Conservation (phyloP, 2,888 invertebrate genomes). For the Troides helena region DNA sequence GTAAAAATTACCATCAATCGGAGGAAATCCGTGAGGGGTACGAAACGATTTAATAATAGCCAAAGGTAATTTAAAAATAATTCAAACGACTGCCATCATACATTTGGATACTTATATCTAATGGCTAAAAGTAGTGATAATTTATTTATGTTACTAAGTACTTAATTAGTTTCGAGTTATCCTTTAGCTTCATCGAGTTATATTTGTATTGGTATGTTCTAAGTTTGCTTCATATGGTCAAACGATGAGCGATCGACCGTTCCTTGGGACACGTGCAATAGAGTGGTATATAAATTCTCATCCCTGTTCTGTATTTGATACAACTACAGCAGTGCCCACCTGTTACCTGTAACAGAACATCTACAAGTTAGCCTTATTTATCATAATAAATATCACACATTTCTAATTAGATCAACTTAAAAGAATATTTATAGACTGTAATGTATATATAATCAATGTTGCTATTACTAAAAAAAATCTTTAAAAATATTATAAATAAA, state of each 20-base stretch:
- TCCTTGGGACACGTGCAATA: background rate
- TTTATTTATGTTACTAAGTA: slow-evolving; percentile 40
- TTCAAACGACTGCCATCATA: slow-evolving; percentile 7
- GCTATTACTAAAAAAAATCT: too few relatives aligned
- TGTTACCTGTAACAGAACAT: too few relatives aligned
- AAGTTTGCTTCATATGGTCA: slow-evolving; percentile 25
- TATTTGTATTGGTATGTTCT: slow-evolving; percentile 19
- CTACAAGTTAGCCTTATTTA: too few relatives aligned
- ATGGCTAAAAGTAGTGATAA: slow-evolving; percentile 32
- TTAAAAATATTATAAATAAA: too few relatives aligned
- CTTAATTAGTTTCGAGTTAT: slow-evolving; percentile 42
- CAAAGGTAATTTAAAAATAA: slow-evolving; percentile 2
- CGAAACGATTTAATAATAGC: background rate
- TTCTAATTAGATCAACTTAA: too few relatives aligned
- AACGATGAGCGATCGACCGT: slow-evolving; percentile 14
- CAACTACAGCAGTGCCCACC: too few relatives aligned
- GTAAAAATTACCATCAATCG: background rate
- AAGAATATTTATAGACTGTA: too few relatives aligned
- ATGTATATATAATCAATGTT: too few relatives aligned
- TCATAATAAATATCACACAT: too few relatives aligned
- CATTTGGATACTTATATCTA: slow-evolving; percentile 15
- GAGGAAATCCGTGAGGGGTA: background rate
- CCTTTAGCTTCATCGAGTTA: slow-evolving; percentile 21
- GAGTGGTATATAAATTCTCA: background rate
- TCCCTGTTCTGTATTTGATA: too few relatives aligned